A percentile compares a stretch with the other conserved stretches of the same genome.
These are phyloP conservation scores for Serrognathus titanus DNA, from an alignment of 2,888 invertebrate species.

Conservation along the genomic window DNA sequence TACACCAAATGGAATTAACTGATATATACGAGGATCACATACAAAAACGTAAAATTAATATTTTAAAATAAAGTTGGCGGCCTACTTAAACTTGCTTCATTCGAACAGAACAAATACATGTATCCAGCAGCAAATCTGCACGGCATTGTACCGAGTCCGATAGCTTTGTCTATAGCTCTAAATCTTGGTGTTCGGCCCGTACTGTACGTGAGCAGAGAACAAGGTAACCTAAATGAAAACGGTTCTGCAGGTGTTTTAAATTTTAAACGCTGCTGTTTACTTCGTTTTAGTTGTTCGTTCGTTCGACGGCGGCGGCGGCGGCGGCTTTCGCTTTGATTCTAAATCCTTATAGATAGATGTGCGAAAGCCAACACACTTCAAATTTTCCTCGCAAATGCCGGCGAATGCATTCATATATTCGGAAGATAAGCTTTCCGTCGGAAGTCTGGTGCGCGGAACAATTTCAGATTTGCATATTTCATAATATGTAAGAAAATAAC, in stretches of 20 bases:
- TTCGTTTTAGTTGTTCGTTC: conserved; percentile 18
- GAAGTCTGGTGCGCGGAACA: too few relatives aligned
- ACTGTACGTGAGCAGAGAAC: conserved; percentile 15
- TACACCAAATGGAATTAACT: too few relatives aligned
- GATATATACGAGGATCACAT: too few relatives aligned
- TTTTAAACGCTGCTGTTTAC: conserved; percentile 19
- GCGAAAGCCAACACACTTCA: conserved; percentile 22
- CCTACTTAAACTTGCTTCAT: too few relatives aligned
- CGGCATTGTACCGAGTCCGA: conserved; percentile 5
- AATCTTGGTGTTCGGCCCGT: conserved; percentile 13
- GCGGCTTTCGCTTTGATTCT: conserved; percentile 20
- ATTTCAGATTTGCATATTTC: too few relatives aligned
- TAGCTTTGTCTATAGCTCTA: conserved; percentile 14
- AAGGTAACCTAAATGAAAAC: conserved; percentile 19
- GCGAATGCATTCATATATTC: too few relatives aligned
- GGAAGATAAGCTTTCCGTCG: too few relatives aligned
- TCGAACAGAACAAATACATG: background rate
- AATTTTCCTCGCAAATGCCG: background rate
- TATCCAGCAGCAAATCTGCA: conserved; percentile 1
- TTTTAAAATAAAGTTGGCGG: too few relatives aligned
- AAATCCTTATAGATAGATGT: conserved; percentile 18
- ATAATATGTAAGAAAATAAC: too few relatives aligned
- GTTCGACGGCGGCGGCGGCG: background rate
- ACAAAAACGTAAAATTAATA: too few relatives aligned
- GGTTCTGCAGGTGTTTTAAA: conserved; percentile 19